Conservation (phyloP, 53 echinoderm and acorn worm genomes). For the Henricia sp. region DNA sequence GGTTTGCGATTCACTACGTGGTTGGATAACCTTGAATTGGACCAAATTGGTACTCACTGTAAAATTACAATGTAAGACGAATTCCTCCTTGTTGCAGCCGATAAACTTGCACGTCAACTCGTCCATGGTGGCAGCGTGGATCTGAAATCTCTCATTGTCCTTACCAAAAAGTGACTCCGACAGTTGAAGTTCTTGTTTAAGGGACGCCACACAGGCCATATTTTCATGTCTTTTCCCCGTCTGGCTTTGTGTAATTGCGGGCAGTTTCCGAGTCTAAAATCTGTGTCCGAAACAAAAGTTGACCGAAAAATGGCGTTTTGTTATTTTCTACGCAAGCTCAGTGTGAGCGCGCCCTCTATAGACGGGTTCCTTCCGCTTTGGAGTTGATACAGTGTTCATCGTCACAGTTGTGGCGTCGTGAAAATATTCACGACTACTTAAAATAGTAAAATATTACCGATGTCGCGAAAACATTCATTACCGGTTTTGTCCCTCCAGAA, state of each 20-base stretch:
- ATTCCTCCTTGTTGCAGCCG: slow-evolving; percentile 89
- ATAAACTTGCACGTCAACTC: slow-evolving; percentile 98
- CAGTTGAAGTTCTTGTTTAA: slow-evolving; percentile 94
- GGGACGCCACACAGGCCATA: slow-evolving; percentile 97
- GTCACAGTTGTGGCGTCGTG: no score
- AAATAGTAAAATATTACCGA: no score
- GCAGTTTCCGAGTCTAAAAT: slow-evolving; percentile 18
- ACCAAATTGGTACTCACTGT: slow-evolving; percentile 90
- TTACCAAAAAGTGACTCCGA: slow-evolving; percentile 90
- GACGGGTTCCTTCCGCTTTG: no score
- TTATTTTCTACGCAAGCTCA: slow-evolving; percentile 71
- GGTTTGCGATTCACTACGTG: no score
- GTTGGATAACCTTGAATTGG: no score
- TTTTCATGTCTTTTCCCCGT: slow-evolving; percentile 72
- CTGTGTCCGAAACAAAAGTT: slow-evolving; percentile 68
- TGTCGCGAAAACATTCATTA: no score
- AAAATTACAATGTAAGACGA: slow-evolving; percentile 97
- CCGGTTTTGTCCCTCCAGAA: no score
- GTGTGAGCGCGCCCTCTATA: slow-evolving; percentile 64
- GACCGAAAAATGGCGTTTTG: slow-evolving; percentile 70
- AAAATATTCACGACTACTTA: no score
- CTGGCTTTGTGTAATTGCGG: background rate
- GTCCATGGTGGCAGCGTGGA: slow-evolving; percentile 92
- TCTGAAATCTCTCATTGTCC: slow-evolving; percentile 93
- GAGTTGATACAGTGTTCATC: no score